A percentile compares a stretch with the other conserved stretches of the same genome.
phyloP scores from a whole-genome alignment of 2,113 vertebrate species.

The Mionectes macconnelli region DNA sequence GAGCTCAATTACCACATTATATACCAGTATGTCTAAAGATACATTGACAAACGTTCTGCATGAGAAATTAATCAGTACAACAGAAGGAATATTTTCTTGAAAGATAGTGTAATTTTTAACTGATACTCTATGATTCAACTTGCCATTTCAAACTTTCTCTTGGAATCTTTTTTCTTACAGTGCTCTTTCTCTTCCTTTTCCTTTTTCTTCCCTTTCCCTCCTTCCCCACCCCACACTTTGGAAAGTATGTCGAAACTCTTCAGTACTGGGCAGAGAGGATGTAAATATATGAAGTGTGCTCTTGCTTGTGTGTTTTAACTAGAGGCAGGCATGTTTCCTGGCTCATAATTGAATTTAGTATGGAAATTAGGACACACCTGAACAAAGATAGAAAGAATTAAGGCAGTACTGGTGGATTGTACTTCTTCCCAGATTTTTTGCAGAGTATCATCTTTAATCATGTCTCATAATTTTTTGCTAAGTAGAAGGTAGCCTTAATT shows the following conservation, averaged over 20 bases:
- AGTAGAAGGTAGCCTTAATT: not conserved
- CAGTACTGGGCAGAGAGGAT: not conserved
- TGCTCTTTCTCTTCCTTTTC: not conserved
- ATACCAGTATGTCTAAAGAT: not conserved
- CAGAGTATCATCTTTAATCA: not conserved
- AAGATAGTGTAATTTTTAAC: not conserved
- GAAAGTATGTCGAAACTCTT: not conserved
- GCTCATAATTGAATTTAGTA: not conserved
- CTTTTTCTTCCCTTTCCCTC: not conserved
- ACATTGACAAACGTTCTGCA: not conserved
- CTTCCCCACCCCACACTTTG: accelerated
- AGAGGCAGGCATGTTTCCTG: not conserved
- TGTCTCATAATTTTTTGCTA: not conserved
- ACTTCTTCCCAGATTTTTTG: not conserved
- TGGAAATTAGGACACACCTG: not conserved
- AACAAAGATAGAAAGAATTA: not conserved
- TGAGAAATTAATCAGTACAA: not conserved
- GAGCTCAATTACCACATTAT: not conserved
- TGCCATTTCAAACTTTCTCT: not conserved
- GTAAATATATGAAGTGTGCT: not conserved
- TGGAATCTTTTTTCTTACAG: not conserved
- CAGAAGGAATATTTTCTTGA: not conserved
- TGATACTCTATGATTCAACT: not conserved
- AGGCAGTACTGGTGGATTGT: not conserved
- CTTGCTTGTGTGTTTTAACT: not conserved